Base-by-base conservation (phyloP, 2,113 vertebrate species). In the Anoura caudifer region DNA sequence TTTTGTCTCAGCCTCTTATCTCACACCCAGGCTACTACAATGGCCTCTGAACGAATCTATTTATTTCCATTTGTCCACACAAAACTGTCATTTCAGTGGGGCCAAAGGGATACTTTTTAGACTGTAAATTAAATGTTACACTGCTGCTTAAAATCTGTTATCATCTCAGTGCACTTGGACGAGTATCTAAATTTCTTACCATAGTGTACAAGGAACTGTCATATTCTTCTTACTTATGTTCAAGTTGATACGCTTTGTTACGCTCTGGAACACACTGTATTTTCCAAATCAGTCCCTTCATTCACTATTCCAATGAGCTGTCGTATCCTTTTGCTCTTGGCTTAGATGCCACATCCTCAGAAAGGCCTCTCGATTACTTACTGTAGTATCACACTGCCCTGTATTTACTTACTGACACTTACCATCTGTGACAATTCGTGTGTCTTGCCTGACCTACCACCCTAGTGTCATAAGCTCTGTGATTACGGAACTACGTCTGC, bases 91-190 rank as follows among this genome's bases (percentile, higher is more conserved):
- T 75, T 63, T 69, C 59, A 83, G 5, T 70, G 61, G 4, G 54
- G 73, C 43, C 75, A 87, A 36, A 75, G 75, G 24, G 45, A 45
- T 75, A 41, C 85, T 73, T 61, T 86, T 87, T 81, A 95, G 85
- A 77, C 16, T 43, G 36, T 52, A 69, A 76, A 56, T 83, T 92
- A 75, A 77, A 59, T 77, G n/a, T 77, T 61, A 43, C 4, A 16
- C 70, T 83, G n/a, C 69, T 88, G n/a, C 69, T 89, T 69, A 83
- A 92, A 89, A 69, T 83, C 90, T 88, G 86, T 50, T 19, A 7
- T 19, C 47, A 7, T 28, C 50, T 90, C 54, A 38, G 0, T 85
- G 54, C 31, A 26, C 45, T 86, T 80, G 72, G 54, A 38, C 36
- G 45, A 33, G 41, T 76, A 47, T 45, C 54, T 69, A 52, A 13